Evolutionary conservation across 2,113 vertebrate genomes (phyloP).

Genomic region (Pithys albifrons): DNA sequence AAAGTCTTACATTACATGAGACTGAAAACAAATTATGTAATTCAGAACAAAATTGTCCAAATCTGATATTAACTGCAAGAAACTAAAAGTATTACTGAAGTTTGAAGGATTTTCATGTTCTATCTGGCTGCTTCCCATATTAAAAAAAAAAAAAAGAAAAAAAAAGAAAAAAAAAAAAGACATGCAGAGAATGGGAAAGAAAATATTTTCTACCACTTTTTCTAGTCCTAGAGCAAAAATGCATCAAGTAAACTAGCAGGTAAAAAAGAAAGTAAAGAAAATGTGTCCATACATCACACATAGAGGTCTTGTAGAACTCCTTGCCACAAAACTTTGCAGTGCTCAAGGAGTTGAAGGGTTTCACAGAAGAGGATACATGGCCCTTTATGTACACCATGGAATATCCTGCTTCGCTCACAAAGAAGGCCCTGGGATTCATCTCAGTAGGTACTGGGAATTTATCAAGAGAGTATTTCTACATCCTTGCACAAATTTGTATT

Average conservation of each 20-base stretch:
- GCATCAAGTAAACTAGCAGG: neutral
- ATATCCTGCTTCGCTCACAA: neutral
- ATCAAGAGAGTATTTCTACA: neutral
- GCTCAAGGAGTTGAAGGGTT: fast-evolving
- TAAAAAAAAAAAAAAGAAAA: neutral
- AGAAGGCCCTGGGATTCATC: neutral
- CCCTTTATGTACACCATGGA: neutral
- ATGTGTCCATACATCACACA: fast-evolving
- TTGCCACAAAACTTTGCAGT: neutral
- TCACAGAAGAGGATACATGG: neutral
- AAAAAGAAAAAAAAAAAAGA: neutral
- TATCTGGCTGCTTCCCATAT: neutral
- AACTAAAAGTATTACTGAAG: neutral
- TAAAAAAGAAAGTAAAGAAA: neutral
- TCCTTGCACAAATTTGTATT: fast-evolving
- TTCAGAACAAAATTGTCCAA: neutral
- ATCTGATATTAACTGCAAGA: neutral
- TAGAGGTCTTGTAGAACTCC: neutral
- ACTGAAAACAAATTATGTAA: neutral
- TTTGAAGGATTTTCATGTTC: neutral
- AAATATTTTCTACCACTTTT: neutral
- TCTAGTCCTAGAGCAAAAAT: neutral
- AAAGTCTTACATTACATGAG: neutral
- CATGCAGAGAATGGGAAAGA: neutral
- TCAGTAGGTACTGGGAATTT: neutral